Conservation (phyloP, 2,113 vertebrate species). For the Trochalopteron elliotii region DNA sequence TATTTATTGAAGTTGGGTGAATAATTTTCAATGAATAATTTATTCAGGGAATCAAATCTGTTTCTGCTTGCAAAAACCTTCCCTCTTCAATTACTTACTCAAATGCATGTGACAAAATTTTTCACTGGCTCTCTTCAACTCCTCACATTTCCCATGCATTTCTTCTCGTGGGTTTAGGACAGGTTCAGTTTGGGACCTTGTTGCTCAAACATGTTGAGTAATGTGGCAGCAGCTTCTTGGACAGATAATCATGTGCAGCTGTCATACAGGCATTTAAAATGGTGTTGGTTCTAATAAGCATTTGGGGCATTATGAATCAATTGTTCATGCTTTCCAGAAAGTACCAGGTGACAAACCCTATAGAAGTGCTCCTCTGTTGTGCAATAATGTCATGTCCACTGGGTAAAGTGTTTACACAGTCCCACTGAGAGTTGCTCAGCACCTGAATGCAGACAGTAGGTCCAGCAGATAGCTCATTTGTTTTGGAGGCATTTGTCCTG, state of each 20-base stretch:
- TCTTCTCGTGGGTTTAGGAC: not conserved
- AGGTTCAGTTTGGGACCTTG: not conserved
- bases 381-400: rapidly evolving
- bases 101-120: not conserved
- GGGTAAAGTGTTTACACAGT: not conserved
- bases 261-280: not conserved
- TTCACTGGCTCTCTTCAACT: not conserved
- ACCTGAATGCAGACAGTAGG: not conserved
- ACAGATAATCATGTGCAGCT: rapidly evolving
- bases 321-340: not conserved
- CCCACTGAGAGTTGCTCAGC: not conserved
- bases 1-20: not conserved
- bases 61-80: not conserved
- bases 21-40: constrained; percentile 28
- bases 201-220: not conserved
- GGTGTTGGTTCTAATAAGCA: not conserved
- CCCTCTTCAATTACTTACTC: not conserved
- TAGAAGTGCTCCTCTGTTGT: not conserved
- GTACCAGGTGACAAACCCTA: not conserved
- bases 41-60: not conserved
- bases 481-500: not conserved
- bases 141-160: rapidly evolving
- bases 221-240: not conserved
- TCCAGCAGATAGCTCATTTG: not conserved
- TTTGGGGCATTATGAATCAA: not conserved